These are phyloP conservation scores for Bubalus kerabau DNA, from an alignment of 2,113 vertebrate genomes.

Conservation along the genomic window DNA sequence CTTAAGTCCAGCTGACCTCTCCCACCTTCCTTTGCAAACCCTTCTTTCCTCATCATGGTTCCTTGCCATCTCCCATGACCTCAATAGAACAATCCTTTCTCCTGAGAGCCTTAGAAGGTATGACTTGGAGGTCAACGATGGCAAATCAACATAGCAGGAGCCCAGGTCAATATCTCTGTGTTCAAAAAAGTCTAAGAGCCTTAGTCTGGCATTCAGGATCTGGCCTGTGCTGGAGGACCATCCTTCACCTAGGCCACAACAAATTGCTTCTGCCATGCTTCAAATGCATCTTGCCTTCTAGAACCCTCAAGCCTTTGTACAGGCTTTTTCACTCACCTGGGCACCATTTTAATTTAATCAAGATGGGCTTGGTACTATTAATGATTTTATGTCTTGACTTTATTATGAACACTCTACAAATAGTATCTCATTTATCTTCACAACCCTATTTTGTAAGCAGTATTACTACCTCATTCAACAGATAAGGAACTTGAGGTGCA, in stretches of 20 bases:
- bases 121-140: background rate
- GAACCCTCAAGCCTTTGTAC: background rate
- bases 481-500: background rate
- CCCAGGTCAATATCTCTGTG: background rate
- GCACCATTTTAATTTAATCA: background rate
- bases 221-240: background rate
- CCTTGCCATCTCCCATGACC: background rate
- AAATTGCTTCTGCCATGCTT: background rate
- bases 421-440: background rate
- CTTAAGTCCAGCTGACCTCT: background rate
- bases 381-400: background rate
- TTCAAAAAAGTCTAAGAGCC: background rate
- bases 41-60: background rate
- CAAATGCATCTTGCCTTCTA: background rate
- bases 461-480: background rate
- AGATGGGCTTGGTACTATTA: background rate
- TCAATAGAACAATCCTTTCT: constrained; percentile 13
- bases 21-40: background rate
- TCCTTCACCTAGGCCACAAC: background rate
- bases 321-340: background rate
- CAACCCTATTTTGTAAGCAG: background rate
- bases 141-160: background rate
- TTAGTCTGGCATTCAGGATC: background rate
- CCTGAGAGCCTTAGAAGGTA: background rate
- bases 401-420: constrained; percentile 10